Conservation (phyloP, 2,888 invertebrate genomes). For the Bruchidius siliquastri region DNA sequence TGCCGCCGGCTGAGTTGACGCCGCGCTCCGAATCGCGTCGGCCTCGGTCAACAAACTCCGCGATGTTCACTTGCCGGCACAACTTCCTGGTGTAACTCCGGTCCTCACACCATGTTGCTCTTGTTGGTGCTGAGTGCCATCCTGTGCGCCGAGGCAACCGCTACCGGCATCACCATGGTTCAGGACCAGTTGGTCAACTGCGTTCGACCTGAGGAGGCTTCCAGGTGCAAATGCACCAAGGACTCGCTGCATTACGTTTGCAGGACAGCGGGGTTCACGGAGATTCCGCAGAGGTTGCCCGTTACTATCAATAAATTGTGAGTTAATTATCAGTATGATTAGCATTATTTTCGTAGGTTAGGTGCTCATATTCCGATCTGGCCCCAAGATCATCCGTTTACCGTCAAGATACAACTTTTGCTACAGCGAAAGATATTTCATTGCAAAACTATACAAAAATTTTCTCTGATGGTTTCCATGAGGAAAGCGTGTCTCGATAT, state of each 20-base stretch:
- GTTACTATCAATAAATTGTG: conserved; percentile 31
- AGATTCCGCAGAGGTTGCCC: conserved; percentile 30
- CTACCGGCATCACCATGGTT: conserved; percentile 1
- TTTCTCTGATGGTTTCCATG: no score
- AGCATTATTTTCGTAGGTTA: neutral
- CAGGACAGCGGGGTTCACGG: conserved; percentile 31
- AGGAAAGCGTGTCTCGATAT: no score
- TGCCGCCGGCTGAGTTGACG: neutral
- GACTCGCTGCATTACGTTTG: conserved; percentile 33
- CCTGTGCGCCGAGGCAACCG: conserved; percentile 7
- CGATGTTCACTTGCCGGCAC: neutral
- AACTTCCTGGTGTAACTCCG: neutral
- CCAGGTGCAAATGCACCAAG: conserved; percentile 29
- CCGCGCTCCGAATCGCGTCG: neutral
- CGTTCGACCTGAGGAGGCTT: conserved; percentile 24
- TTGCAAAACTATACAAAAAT: no score
- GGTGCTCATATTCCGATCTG: neutral
- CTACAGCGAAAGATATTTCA: no score
- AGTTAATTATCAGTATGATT: conserved; percentile 16
- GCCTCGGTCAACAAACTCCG: neutral
- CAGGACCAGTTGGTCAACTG: conserved; percentile 24
- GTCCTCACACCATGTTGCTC: neutral
- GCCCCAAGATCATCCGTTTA: no score
- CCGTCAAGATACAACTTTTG: no score
- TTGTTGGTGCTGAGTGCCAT: neutral